Base-by-base conservation (phyloP, 2,888 invertebrate genomes). In the Luperina testacea region DNA sequence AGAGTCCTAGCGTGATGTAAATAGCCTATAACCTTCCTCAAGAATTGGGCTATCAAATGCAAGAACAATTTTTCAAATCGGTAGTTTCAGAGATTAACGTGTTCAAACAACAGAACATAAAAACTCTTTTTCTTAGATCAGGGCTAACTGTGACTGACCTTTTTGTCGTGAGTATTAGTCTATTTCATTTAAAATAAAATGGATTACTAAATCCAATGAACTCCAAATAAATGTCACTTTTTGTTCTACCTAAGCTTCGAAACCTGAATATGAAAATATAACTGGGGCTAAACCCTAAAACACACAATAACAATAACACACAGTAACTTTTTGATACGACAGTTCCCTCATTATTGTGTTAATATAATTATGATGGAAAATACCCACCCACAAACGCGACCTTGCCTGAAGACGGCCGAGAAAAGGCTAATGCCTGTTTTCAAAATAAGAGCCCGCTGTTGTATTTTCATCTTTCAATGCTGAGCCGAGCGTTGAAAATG, bases 321-420 rank as follows among this genome's bases (percentile, higher is more conserved):
- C n/a, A n/a, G n/a, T 42, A 9, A 38, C 38, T 53, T 68, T 75
- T 20, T 38, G 61, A 24, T 38, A 38, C 8, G 45, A 68, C 59
- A 51, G 32, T 38, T 73, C 8, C 17, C 48, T 68, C 24, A 75
- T 81, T 20, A 24, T n/a, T 20, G 13, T 68, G 32, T 13, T 59
- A 69, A 59, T 70, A 57, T 53, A 24, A 76, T 76, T 65, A 53
- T 65, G 72, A 38, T 65, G 59, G 51, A 81, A 67, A 77, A 67
- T 61, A 76, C 51, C 65, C 69, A 45, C 27, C 51, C 17, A n/a
- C 27, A 27, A 7, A 15, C 51, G 11, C 32, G 17, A 5, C 69
- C 67, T 61, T 64, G 51, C 8, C 20, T 64, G 13, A n/a, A 77
- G n/a, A 68, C 38, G 38, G 8, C 20, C 24, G 20, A 32, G 42